These are phyloP conservation scores for Peromyscus maniculatus DNA, from an alignment of 2,113 vertebrate genomes.

Conservation along the genomic window DNA sequence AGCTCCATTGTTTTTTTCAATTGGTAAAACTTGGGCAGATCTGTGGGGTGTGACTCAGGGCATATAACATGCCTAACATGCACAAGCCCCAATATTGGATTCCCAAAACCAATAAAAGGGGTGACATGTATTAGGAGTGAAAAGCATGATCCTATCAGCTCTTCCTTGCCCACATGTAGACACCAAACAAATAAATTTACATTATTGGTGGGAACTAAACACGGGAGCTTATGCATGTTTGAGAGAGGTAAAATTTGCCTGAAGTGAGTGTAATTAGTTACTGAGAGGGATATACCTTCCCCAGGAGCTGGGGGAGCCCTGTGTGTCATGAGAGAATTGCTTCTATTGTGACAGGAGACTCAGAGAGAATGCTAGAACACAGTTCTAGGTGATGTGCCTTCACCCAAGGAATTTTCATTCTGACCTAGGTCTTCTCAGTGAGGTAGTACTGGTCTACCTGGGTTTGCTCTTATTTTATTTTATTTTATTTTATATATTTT, in stretches of 20 bases:
- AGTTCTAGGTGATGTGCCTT: not conserved
- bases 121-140: not conserved
- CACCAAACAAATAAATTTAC: not conserved
- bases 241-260: not conserved
- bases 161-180: not conserved
- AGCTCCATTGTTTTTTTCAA: not conserved
- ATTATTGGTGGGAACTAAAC: not conserved
- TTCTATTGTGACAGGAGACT: not conserved
- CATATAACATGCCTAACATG: not conserved
- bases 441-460: not conserved
- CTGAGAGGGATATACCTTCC: rapidly evolving
- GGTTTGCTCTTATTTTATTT: too few relatives aligned
- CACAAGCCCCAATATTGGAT: not conserved
- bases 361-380: not conserved
- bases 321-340: not conserved
- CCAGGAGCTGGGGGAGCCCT: not conserved
- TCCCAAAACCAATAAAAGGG: not conserved
- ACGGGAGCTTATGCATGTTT: not conserved
- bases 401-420: slow-evolving; percentile 7
- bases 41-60: not conserved
- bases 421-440: not conserved
- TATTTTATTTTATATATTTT: too few relatives aligned
- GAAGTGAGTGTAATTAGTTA: not conserved
- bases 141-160: not conserved
- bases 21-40: not conserved